Conservation (phyloP, 2,888 invertebrate species). For the Polymixis flavicincta region DNA sequence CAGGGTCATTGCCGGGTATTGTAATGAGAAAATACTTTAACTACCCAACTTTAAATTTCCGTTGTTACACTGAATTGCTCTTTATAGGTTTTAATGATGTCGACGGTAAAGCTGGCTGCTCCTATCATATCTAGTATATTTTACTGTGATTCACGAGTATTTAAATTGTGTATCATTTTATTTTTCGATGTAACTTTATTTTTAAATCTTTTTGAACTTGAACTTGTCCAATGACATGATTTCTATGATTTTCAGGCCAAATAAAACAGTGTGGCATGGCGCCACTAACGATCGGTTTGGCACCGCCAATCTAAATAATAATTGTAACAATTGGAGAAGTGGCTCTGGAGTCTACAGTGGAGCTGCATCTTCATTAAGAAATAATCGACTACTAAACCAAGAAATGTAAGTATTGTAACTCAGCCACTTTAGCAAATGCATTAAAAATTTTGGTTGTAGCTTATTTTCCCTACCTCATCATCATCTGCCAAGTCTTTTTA, state of each 20-base stretch:
- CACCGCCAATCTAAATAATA: conserved; percentile 57
- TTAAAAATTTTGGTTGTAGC: not conserved
- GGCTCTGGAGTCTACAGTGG: conserved; percentile 69
- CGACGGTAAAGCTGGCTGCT: not conserved
- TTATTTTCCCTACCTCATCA: not conserved
- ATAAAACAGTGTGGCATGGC: conserved; percentile 84
- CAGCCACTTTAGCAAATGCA: not conserved
- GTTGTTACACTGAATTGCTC: not conserved
- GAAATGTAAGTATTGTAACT: conserved; percentile 74
- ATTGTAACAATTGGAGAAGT: conserved; percentile 79
- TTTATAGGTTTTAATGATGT: not conserved
- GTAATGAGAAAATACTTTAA: not conserved
- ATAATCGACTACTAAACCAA: conserved; percentile 73
- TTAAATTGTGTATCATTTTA: accelerated
- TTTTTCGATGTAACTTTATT: not conserved
- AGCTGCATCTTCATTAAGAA: conserved; percentile 75
- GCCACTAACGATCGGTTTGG: conserved; percentile 64
- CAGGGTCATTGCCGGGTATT: no score
- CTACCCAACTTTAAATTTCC: not conserved
- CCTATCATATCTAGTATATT: not conserved
- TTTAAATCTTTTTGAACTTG: not conserved
- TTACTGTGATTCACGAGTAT: not conserved
- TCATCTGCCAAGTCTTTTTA: no score
- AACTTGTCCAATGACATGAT: not conserved
- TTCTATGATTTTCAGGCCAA: conserved; percentile 75